Conservation (phyloP, 2,888 invertebrate species). For the Synergus umbraculus region DNA sequence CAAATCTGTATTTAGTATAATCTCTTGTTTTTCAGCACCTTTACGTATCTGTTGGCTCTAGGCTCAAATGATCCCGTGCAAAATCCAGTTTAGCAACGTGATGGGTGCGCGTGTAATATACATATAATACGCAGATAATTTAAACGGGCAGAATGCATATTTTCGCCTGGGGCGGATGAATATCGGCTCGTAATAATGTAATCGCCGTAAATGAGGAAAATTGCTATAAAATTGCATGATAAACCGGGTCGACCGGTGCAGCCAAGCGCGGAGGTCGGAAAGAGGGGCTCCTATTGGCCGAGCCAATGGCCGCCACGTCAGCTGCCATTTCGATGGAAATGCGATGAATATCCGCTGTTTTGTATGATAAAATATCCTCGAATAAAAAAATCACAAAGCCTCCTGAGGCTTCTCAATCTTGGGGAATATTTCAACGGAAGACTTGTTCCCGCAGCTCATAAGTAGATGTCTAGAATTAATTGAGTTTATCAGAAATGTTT, state of each 20-base stretch:
- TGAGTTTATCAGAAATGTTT: background rate
- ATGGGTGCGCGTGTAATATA: conserved; percentile 45
- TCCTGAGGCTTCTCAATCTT: conserved; percentile 17
- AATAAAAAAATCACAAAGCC: conserved; percentile 57
- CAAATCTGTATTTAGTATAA: conserved; percentile 13
- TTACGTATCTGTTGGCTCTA: background rate
- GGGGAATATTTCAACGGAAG: background rate
- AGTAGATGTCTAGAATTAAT: background rate
- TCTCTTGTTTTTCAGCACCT: conserved; percentile 5
- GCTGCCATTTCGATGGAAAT: conserved; percentile 75
- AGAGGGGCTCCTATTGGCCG: conserved; percentile 52
- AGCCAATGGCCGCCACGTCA: conserved; percentile 69
- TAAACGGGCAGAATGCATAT: conserved; percentile 44
- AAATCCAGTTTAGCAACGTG: conserved; percentile 14
- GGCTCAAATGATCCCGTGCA: background rate
- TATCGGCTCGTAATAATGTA: conserved; percentile 69
- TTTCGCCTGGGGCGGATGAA: conserved; percentile 60
- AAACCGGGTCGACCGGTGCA: conserved; percentile 64
- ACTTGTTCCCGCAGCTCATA: background rate
- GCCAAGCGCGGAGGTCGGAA: conserved; percentile 39
- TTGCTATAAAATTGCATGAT: conserved; percentile 76
- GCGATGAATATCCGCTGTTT: conserved; percentile 74
- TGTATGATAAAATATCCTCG: conserved; percentile 72
- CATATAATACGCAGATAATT: conserved; percentile 32
- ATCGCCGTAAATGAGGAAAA: conserved; percentile 75